These are phyloP conservation scores for Liasis olivaceus DNA, from an alignment of 2,797 vertebrate genomes.

Conservation along the genomic window DNA sequence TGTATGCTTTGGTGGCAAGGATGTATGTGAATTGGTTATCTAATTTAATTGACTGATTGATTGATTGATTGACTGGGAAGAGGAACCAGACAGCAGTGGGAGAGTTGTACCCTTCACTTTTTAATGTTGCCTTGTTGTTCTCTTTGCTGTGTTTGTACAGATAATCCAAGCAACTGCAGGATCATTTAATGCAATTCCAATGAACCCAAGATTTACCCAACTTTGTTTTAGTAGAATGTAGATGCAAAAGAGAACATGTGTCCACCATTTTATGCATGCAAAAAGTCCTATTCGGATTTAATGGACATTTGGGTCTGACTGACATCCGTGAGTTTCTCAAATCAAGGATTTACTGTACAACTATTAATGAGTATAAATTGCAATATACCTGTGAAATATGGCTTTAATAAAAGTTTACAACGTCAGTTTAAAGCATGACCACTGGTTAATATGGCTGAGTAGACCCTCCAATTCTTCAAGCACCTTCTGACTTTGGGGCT, in stretches of 20 bases:
- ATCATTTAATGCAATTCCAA: not conserved
- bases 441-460: not conserved
- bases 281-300: not conserved
- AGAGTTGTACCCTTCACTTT: not conserved
- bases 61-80: not conserved
- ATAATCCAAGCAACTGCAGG: not conserved
- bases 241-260: not conserved
- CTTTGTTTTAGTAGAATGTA: not conserved
- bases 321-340: not conserved
- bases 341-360: not conserved
- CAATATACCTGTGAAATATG: not conserved
- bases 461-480: not conserved
- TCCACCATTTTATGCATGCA: not conserved
- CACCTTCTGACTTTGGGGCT: not conserved
- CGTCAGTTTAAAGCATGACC: not conserved
- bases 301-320: too few species aligned
- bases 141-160: not conserved
- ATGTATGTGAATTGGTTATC: not conserved
- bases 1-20: not conserved
- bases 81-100: not conserved
- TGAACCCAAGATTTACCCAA: not conserved
- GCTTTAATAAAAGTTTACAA: not conserved
- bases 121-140: not conserved
- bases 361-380: not conserved
- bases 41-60: not conserved